Evolutionary conservation across 2,113 vertebrate species (phyloP).

Genomic region (Dinomys branickii): DNA sequence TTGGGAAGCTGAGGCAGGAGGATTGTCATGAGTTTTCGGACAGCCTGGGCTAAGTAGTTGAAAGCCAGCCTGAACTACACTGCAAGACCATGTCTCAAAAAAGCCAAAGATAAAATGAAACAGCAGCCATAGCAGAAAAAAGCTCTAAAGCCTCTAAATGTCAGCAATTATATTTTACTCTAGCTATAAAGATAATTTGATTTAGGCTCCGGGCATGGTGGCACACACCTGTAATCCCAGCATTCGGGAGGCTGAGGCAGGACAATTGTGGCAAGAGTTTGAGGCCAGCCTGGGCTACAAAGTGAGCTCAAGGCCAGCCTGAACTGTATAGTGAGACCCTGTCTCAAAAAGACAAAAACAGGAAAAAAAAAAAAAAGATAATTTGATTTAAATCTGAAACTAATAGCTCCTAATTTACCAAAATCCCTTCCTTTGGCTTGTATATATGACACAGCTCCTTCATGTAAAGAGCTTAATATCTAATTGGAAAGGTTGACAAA

Average conservation of each 20-base stretch:
- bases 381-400: slow-evolving; percentile 39
- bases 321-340: too few relatives aligned
- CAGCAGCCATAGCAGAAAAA: background rate
- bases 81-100: background rate
- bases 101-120: background rate
- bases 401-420: background rate
- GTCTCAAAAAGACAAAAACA: too few relatives aligned
- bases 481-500: background rate
- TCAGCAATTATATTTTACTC: background rate
- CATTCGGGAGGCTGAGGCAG: too few relatives aligned
- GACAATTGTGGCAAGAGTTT: too few relatives aligned
- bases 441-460: background rate
- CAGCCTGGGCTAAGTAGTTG: background rate
- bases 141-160: background rate
- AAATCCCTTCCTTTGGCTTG: background rate
- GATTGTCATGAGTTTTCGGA: background rate
- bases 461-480: background rate
- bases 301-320: too few relatives aligned
- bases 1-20: background rate
- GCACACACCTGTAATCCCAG: too few relatives aligned
- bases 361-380: too few relatives aligned
- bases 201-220: too few relatives aligned
- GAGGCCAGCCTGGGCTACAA: too few relatives aligned
- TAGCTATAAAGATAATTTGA: slow-evolving; percentile 1
- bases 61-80: background rate